These are phyloP conservation scores for Chloroclysta siterata DNA, from an alignment of 2,888 invertebrate genomes.

Conservation along the genomic window DNA sequence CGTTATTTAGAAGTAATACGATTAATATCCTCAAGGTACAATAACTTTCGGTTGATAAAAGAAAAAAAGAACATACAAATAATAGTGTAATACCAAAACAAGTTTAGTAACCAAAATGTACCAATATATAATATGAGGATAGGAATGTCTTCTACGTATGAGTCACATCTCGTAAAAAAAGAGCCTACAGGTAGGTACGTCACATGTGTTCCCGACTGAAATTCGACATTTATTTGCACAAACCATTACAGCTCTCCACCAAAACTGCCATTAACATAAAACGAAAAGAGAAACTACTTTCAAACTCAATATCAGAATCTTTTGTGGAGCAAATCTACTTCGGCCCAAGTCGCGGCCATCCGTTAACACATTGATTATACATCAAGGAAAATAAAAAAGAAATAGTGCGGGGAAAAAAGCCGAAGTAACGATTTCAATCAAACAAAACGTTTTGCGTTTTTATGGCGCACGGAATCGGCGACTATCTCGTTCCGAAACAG, in stretches of 20 bases:
- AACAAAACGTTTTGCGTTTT: conserved; percentile 85
- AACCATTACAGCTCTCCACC: conserved; percentile 73
- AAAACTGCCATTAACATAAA: conserved; percentile 82
- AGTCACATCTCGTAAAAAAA: conserved; percentile 54
- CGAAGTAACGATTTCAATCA: conserved; percentile 81
- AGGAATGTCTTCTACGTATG: no score
- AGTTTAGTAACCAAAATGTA: no score
- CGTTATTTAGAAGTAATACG: no score
- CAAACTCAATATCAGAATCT: conserved; percentile 83
- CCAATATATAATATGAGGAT: no score
- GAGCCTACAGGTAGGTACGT: conserved; percentile 46
- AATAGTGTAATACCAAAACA: no score
- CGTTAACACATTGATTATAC: conserved; percentile 85
- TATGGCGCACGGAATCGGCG: conserved; percentile 79
- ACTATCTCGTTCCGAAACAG: conserved; percentile 85
- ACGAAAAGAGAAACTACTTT: conserved; percentile 81
- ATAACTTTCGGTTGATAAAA: no score
- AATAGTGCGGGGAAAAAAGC: conserved; percentile 76
- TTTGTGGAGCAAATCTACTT: conserved; percentile 83
- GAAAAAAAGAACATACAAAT: no score
- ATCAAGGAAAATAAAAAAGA: conserved; percentile 83
- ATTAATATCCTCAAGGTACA: no score
- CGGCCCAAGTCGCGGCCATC: conserved; percentile 76
- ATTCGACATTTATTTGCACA: conserved; percentile 74
- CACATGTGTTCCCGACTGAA: conserved; percentile 62